Conservation (phyloP, 1,140 invertebrate genomes). For the Aphidius gifuensis region DNA sequence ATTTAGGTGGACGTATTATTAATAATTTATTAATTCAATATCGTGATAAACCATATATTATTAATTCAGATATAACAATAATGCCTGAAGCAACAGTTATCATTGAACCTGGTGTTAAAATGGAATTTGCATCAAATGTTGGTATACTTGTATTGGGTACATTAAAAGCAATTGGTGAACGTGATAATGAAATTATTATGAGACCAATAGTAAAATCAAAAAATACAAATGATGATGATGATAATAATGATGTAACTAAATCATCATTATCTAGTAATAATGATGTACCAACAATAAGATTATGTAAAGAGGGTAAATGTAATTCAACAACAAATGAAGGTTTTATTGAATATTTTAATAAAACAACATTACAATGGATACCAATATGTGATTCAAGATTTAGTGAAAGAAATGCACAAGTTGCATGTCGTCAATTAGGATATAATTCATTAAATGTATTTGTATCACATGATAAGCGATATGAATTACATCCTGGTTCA, state of each 20-base stretch:
- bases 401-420: slow-evolving; percentile 90
- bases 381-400: slow-evolving; percentile 95
- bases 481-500: slow-evolving; percentile 83
- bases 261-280: slow-evolving; percentile 5
- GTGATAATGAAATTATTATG: slow-evolving; percentile 80
- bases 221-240: slow-evolving; percentile 4
- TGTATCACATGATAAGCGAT: slow-evolving; percentile 73
- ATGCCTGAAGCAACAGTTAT: slow-evolving; percentile 88
- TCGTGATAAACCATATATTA: slow-evolving; percentile 71
- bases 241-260: neutral
- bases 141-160: slow-evolving; percentile 94
- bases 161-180: slow-evolving; percentile 78
- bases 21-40: slow-evolving; percentile 69
- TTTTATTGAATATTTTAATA: slow-evolving; percentile 94
- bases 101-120: slow-evolving; percentile 84
- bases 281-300: slow-evolving; percentile 60
- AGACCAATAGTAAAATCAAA: slow-evolving; percentile 59
- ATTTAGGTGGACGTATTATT: slow-evolving; percentile 80
- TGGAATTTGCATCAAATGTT: slow-evolving; percentile 96
- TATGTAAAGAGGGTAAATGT: slow-evolving; percentile 75
- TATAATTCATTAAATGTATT: slow-evolving; percentile 85
- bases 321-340: slow-evolving; percentile 62
- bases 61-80: slow-evolving; percentile 91
- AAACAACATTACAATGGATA: slow-evolving; percentile 92
- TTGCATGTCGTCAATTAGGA: slow-evolving; percentile 92